Base-by-base conservation (phyloP, 2,888 invertebrate genomes). In the Cyaniris semiargus region DNA sequence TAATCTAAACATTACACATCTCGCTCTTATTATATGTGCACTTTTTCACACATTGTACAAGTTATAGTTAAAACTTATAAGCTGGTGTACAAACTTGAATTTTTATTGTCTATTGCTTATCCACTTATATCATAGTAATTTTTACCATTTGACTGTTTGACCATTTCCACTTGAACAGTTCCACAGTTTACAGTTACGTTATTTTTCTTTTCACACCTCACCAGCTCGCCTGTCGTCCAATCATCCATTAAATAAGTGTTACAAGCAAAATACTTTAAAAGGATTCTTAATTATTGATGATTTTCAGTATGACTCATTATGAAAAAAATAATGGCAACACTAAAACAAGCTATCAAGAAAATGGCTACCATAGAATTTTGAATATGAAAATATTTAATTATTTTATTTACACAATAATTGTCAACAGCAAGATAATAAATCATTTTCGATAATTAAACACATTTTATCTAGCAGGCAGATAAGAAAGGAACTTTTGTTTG, bases 201-300 rank as follows among this genome's bases (percentile, higher is more conserved):
- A 74, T 79, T 76, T 76, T 70, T 78, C 78, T 78, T 76, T n/a
- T 77, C 75, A 72, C 58, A 72, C 76, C 75, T 78, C 76, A 76
- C 77, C 79, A 70, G 76, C 79, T 79, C 80, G 78, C 76, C 77
- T 71, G 79, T 81, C 81, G 81, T 79, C 80, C 66, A 70, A 53
- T 60, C 27, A 72, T 23, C 76, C 53, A 70, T 23, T 53, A 21
- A 74, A 27, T 44, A 76, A 77, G 70, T 76, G 48, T 76, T 75
- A 77, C 78, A 79, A 76, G 77, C 74, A 79, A 80, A 79, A 53
- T 71, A 72, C 38, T 56, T 58, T 21, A 31, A n/a, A 74, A 5
- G 1, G 15, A 66, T 21, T 10, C 15, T 27, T 23, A 60, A 60
- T 23, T 60, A 23, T 60, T 60, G 2, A 3, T 15, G 15, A 66